Percentiles rank a stretch among this genome's conserved stretches.
These are phyloP conservation scores for Philypnodon macrostomus DNA, from an alignment of 2,797 vertebrate species.

Conservation along the genomic window DNA sequence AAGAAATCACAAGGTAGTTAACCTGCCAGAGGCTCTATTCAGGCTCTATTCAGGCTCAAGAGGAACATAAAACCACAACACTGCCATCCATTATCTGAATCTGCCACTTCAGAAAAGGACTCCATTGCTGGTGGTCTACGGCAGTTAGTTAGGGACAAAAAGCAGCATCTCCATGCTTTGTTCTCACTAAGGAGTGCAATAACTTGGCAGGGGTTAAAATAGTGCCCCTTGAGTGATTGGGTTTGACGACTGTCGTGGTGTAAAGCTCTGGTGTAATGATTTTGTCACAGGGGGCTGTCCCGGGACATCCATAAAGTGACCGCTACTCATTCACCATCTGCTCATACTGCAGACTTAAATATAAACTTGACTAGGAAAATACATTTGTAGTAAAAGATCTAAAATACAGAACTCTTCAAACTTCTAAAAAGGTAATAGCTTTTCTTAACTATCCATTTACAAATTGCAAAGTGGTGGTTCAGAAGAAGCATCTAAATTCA, in stretches of 20 bases:
- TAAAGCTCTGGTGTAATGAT: conserved; percentile 47
- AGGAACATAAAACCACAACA: conserved; percentile 50
- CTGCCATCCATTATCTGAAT: conserved; percentile 50
- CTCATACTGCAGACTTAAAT: conserved; percentile 20
- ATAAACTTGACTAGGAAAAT: neutral
- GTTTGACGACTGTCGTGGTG: conserved; percentile 45
- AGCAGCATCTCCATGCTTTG: conserved; percentile 58
- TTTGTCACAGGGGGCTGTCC: conserved; percentile 38
- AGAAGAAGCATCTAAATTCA: no score
- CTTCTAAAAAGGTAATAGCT: no score
- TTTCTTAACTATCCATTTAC: no score
- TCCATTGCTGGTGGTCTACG: conserved; percentile 24
- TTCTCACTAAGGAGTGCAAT: conserved; percentile 54
- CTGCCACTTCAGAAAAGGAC: conserved; percentile 53
- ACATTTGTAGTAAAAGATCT: neutral
- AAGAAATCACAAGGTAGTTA: conserved; percentile 33
- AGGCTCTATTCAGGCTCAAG: conserved; percentile 22
- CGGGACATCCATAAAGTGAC: conserved; percentile 41
- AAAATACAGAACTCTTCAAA: no score
- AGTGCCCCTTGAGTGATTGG: conserved; percentile 41
- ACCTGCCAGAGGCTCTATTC: conserved; percentile 42
- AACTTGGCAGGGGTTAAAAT: conserved; percentile 56
- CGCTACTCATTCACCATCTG: conserved; percentile 43
- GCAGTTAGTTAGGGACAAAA: conserved; percentile 48
- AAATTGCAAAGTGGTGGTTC: no score